Conservation (phyloP, 2,888 invertebrate genomes). For the Megaustenia siamemsis region DNA sequence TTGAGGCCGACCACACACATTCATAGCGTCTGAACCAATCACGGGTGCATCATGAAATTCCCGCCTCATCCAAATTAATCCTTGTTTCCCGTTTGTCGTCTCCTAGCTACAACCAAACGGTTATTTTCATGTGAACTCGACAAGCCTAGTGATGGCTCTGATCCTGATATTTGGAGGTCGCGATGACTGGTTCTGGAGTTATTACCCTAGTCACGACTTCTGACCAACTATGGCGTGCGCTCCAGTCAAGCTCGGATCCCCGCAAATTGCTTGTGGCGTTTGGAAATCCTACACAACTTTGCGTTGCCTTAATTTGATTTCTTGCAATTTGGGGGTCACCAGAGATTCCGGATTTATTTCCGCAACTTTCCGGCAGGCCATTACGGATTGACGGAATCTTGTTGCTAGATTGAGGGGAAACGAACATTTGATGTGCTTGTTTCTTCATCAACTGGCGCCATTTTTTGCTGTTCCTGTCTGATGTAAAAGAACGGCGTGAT, state of each 20-base stretch:
- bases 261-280: neutral
- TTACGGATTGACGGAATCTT: too few species aligned
- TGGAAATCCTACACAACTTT: neutral
- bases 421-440: too few species aligned
- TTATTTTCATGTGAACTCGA: neutral
- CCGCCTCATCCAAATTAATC: neutral
- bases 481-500: too few species aligned
- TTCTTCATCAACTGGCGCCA: too few species aligned
- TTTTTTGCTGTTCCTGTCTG: too few species aligned
- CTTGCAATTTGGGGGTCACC: neutral
- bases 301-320: conserved; percentile 18
- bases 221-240: neutral
- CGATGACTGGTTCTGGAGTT: neutral
- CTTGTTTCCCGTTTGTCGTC: neutral
- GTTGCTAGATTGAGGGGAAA: too few species aligned
- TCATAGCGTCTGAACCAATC: neutral
- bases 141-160: neutral
- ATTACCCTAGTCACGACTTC: conserved; percentile 11
- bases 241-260: neutral
- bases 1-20: neutral
- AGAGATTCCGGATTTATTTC: neutral
- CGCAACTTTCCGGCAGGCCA: too few species aligned
- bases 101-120: neutral
- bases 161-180: neutral
- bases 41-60: neutral